phyloP scores from a whole-genome alignment of 2,113 vertebrate genomes.

The Cheilinus undulatus region DNA sequence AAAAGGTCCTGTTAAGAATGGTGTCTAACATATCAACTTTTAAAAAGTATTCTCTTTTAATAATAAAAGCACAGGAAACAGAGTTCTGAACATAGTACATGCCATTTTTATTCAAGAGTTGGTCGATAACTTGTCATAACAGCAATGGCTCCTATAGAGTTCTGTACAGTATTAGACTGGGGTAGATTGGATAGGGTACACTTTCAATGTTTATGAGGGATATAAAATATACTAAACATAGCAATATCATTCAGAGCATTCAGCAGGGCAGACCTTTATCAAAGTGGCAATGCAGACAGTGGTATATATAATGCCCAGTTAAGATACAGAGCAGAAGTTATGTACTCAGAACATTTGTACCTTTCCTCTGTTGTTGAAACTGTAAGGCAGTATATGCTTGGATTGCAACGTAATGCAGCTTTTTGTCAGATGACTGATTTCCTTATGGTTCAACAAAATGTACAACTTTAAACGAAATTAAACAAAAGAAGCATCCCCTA shows the following conservation, averaged over 20 bases:
- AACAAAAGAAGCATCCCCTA: constrained; percentile 65
- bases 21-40: background rate
- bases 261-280: constrained; percentile 79
- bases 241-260: constrained; percentile 79
- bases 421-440: constrained; percentile 57
- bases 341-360: constrained; percentile 80
- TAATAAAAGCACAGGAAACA: background rate
- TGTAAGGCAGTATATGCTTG: constrained; percentile 88
- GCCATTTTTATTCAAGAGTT: constrained; percentile 83
- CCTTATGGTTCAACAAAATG: constrained; percentile 82
- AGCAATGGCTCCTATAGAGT: constrained; percentile 69
- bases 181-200: constrained; percentile 53
- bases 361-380: constrained; percentile 82
- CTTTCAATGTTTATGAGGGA: constrained; percentile 75
- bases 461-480: constrained; percentile 82
- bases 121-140: constrained; percentile 69
- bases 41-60: background rate
- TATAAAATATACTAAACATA: constrained; percentile 84
- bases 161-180: constrained; percentile 71
- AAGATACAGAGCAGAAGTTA: constrained; percentile 76
- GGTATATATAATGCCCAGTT: constrained; percentile 91
- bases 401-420: constrained; percentile 54
- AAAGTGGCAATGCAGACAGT: constrained; percentile 85
- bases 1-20: background rate
- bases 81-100: constrained; percentile 66